A percentile compares a stretch with the other conserved stretches of the same genome.
These are phyloP conservation scores for Phenganax subtilis DNA, from an alignment of 92 coral and sea anemone species.

Conservation along the genomic window DNA sequence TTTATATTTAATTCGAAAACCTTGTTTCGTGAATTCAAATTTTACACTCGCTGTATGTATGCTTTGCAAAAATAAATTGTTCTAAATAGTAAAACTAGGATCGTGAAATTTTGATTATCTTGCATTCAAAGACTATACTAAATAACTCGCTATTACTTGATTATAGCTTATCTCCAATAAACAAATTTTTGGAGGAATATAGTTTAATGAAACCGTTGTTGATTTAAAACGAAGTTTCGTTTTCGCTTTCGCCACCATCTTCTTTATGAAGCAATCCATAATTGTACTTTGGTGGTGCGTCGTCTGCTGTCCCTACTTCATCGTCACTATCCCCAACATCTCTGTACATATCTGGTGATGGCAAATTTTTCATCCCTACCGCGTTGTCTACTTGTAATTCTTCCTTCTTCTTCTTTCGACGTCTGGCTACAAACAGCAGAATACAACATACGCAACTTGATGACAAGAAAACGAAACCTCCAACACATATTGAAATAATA, in stretches of 20 bases:
- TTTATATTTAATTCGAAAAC: constrained; percentile 1
- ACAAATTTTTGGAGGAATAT: too few species aligned
- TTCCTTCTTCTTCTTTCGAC: constrained; percentile 3
- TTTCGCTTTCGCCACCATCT: background rate
- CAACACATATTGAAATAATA: background rate
- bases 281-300: background rate
- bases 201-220: too few species aligned
- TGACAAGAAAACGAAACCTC: background rate
- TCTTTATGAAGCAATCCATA: background rate
- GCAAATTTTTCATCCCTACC: background rate
- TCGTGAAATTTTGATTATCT: background rate
- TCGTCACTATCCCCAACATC: constrained; percentile 2
- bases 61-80: background rate
- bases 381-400: background rate
- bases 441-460: background rate
- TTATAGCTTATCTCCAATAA: background rate
- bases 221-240: constrained; percentile 2
- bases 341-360: constrained; percentile 10
- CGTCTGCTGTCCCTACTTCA: background rate
- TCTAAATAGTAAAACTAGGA: background rate
- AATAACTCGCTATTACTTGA: background rate
- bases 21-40: background rate
- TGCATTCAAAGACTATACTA: background rate
- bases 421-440: background rate
- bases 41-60: background rate